phyloP scores from a whole-genome alignment of 2,113 vertebrate species.

The Gavia stellata region DNA sequence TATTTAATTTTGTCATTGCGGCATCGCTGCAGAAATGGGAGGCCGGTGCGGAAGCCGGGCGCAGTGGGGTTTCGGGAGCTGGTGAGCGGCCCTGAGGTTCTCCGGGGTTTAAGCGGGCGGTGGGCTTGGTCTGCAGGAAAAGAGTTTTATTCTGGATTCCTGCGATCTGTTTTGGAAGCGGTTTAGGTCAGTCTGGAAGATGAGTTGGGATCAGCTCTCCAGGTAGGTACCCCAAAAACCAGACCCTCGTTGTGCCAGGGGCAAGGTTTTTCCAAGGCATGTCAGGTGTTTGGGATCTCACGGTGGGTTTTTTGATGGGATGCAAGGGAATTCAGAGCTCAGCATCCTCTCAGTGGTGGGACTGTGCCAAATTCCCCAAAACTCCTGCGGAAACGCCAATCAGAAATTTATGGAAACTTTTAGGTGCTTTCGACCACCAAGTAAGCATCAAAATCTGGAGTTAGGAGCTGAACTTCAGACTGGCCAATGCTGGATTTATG shows the following conservation, averaged over 20 bases:
- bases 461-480: neutral
- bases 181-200: neutral
- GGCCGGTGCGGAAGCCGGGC: rapidly evolving
- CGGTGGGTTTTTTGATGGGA: neutral
- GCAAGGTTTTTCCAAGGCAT: neutral
- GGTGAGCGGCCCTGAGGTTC: rapidly evolving
- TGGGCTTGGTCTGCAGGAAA: neutral
- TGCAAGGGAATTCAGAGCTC: neutral
- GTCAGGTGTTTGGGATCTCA: neutral
- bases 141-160: neutral
- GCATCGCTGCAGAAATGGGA: rapidly evolving
- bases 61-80: rapidly evolving
- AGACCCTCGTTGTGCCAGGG: rapidly evolving
- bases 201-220: neutral
- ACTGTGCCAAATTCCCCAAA: neutral
- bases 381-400: neutral
- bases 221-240: neutral
- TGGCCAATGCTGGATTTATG: neutral
- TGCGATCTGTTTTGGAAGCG: neutral
- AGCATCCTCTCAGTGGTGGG: rapidly evolving
- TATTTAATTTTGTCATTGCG: neutral
- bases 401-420: neutral
- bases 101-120: rapidly evolving
- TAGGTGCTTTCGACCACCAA: neutral
- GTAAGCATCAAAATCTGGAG: neutral